These are phyloP conservation scores for Gallirallus australis DNA, from an alignment of 2,797 vertebrate species.

Conservation along the genomic window DNA sequence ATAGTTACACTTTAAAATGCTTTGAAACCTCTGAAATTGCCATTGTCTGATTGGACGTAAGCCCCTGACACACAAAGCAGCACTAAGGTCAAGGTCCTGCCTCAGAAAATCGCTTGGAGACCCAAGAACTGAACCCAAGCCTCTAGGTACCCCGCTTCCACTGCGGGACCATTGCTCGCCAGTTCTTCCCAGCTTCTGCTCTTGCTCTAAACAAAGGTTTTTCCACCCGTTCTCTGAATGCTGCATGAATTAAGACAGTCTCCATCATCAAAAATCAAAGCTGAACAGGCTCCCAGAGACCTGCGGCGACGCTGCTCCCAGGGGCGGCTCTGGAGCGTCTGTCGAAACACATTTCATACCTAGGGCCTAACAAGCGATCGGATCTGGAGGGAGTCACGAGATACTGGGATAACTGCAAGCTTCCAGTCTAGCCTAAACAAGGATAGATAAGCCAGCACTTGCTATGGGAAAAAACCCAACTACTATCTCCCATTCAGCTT, in stretches of 20 bases:
- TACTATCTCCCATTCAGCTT: not conserved
- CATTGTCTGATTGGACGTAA: not conserved
- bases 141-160: not conserved
- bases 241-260: slow-evolving; percentile 17
- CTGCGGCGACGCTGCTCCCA: not conserved
- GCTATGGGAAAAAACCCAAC: not conserved
- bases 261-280: slow-evolving; percentile 24
- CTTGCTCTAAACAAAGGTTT: slow-evolving; percentile 7
- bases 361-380: not conserved
- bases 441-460: not conserved
- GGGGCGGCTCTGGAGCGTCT: not conserved
- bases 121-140: not conserved
- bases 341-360: slow-evolving; percentile 21
- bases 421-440: not conserved
- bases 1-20: slow-evolving; percentile 53
- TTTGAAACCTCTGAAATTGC: slow-evolving; percentile 44
- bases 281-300: slow-evolving; percentile 18
- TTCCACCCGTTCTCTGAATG: not conserved
- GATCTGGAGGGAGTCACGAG: not conserved
- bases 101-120: slow-evolving; percentile 14
- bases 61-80: not conserved
- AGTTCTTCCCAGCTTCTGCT: not conserved
- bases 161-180: not conserved
- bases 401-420: not conserved
- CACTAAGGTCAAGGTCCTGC: slow-evolving; percentile 32